Evolutionary conservation across 2,888 invertebrate genomes (phyloP), one percentile per base, ranked within the genome.

Genomic region (Therioaphis trifolii): DNA sequence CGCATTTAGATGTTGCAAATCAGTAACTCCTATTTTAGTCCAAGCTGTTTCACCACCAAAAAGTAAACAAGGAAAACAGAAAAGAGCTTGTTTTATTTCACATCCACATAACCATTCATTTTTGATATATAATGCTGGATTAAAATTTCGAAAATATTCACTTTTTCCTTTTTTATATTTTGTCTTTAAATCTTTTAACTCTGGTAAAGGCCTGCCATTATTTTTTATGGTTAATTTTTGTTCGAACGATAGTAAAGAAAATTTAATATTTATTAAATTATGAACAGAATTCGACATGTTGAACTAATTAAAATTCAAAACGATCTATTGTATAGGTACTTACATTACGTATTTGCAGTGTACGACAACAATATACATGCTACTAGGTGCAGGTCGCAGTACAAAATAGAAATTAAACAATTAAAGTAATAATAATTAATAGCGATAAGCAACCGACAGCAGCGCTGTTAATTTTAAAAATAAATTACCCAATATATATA

Each of bases 61-160:
- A n/a, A n/a, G n/a, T n/a, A n/a, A n/a, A n/a, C n/a, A n/a, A n/a
- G n/a, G n/a, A n/a, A n/a, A n/a, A n/a, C n/a, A n/a, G n/a, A 61
- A 74, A 74, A 74, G n/a, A 49, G 29, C 52, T 49, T 35, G 49
- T 55, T 52, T 52, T 52, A n/a, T 74, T 29, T 74, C 35, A 74
- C 72, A 74, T 29, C 52, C 72, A 52, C 72, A 74, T 52, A 72
- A 29, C 35, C 72, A 52, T 29, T 49, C 11, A 72, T 72, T 43
- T 24, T 46, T 72, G 12, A 18, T 0, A 52, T 52, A 72, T 52
- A 72, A 72, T 52, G 21, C 40, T n/a, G 29, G 11, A 52, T 52
- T 72, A 52, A 52, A 72, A 24, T 55, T 21, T 9, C 27, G 61
- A 43, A 58, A 61, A 46, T 76, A 76, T 61, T 76, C 61, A 46